Evolutionary conservation across 2,113 vertebrate species (phyloP).

Genomic region (Eira barbara): DNA sequence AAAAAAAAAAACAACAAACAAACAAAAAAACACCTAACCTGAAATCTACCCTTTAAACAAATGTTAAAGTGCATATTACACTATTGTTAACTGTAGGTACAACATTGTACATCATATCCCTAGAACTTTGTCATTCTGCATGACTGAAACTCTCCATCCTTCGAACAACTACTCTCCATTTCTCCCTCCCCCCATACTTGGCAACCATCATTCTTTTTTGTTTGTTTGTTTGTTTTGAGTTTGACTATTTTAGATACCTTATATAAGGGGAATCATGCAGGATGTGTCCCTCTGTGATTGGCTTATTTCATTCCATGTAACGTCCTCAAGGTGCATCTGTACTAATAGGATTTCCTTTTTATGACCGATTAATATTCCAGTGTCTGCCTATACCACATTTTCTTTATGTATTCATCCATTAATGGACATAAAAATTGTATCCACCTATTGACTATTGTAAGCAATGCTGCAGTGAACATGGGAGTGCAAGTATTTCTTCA

Average conservation of each 20-base stretch:
- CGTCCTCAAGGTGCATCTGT: not conserved
- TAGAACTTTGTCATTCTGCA: not conserved
- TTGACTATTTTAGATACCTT: not conserved
- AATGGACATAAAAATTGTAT: not conserved
- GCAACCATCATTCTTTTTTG: not conserved
- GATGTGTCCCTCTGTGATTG: not conserved
- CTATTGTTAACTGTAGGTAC: not conserved
- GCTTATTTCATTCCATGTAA: not conserved
- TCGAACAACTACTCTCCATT: not conserved
- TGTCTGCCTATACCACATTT: not conserved
- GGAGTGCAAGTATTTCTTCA: not conserved
- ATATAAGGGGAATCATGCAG: not conserved
- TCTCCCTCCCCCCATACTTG: not conserved
- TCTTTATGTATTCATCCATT: not conserved
- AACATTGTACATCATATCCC: not conserved
- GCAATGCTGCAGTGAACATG: not conserved
- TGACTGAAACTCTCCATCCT: not conserved
- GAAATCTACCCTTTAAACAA: not conserved
- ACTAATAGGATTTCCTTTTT: not conserved
- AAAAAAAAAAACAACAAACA: not conserved
- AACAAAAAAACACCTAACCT: not conserved
- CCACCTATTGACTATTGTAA: not conserved
- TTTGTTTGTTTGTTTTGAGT: not conserved
- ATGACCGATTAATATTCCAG: not conserved
- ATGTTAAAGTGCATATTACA: not conserved